phyloP scores from a whole-genome alignment of 2,113 vertebrate genomes.

The Sturnus vulgaris region DNA sequence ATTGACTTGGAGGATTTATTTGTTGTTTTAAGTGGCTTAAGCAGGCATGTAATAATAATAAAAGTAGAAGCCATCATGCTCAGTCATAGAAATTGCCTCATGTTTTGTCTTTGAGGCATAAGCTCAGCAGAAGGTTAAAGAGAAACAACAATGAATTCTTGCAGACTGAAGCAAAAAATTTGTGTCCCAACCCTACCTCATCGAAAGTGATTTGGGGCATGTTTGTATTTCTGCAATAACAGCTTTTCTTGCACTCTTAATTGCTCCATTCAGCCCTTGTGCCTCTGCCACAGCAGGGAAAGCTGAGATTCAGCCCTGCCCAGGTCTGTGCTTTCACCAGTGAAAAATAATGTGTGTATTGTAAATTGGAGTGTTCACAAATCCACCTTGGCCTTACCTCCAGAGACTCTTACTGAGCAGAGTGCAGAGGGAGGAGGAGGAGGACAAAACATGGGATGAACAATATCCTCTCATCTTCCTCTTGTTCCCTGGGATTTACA shows the following conservation, averaged over 20 bases:
- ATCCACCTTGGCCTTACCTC: rapidly evolving
- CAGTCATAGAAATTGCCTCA: neutral
- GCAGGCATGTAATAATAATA: slow-evolving; percentile 12
- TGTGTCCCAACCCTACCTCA: neutral
- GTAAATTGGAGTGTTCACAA: neutral
- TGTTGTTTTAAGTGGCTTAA: slow-evolving; percentile 14
- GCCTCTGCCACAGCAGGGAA: neutral
- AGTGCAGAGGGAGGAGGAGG: neutral
- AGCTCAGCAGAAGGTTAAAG: neutral
- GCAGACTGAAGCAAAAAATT: neutral
- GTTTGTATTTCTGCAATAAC: neutral
- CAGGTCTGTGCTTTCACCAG: neutral
- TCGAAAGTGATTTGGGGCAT: neutral
- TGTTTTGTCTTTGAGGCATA: slow-evolving; percentile 5
- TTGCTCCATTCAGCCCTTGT: neutral
- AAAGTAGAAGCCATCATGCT: neutral
- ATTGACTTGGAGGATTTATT: slow-evolving; percentile 30
- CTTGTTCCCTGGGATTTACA: slow-evolving; percentile 31
- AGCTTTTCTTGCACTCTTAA: neutral
- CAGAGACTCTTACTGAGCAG: neutral
- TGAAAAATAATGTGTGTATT: neutral
- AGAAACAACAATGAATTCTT: neutral
- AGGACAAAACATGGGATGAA: neutral
- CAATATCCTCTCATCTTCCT: neutral
- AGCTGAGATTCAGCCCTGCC: neutral